These are phyloP conservation scores for Zeugodacus cucurbitae DNA, from an alignment of 1,140 invertebrate species.

Conservation along the genomic window DNA sequence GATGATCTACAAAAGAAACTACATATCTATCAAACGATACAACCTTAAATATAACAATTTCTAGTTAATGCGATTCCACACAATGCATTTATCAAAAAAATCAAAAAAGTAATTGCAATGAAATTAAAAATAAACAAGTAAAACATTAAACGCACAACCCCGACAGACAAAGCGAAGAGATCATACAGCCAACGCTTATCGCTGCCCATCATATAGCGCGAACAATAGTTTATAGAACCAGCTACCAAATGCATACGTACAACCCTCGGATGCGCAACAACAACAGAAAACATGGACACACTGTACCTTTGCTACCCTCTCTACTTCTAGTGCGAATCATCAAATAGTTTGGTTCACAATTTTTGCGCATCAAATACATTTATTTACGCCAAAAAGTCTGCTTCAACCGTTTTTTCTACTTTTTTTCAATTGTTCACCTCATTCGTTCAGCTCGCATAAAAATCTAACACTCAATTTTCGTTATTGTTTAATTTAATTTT, in stretches of 20 bases:
- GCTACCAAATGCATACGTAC: neutral
- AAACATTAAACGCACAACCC: neutral
- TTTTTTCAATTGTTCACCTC: neutral
- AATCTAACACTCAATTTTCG: constrained; percentile 38
- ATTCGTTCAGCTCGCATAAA: neutral
- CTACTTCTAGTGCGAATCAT: neutral
- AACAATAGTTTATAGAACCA: neutral
- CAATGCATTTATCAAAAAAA: neutral
- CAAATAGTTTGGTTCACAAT: neutral
- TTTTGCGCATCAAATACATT: neutral
- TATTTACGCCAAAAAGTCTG: constrained; percentile 26
- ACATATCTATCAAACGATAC: neutral
- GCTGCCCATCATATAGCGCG: neutral
- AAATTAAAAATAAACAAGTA: constrained; percentile 29
- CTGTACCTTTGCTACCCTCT: neutral
- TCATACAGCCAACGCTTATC: neutral
- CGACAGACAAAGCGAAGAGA: neutral
- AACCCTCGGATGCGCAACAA: neutral
- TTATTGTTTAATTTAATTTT: constrained; percentile 38
- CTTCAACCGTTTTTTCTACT: neutral
- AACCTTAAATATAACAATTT: neutral
- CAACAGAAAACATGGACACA: neutral
- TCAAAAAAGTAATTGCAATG: neutral
- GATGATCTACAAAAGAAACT: neutral
- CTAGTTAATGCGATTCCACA: neutral